Percentiles rank a stretch among this genome's conserved stretches.
phyloP scores from a whole-genome alignment of 2,888 invertebrate species.

The Drosophila emarginata region DNA sequence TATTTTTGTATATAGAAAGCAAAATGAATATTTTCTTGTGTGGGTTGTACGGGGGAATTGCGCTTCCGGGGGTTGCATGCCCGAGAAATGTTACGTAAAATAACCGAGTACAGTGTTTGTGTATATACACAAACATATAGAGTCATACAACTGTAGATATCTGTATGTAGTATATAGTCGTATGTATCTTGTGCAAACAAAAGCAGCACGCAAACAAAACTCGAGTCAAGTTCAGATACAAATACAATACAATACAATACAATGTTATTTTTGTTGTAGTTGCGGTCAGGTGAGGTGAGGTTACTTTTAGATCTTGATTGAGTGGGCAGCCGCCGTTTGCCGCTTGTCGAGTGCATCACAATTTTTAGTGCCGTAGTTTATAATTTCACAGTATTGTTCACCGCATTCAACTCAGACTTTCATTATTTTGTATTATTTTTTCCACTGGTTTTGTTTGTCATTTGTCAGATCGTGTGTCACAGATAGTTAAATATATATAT shows the following conservation, averaged over 20 bases:
- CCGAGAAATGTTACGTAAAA: conserved; percentile 9
- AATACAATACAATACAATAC: conserved; percentile 24
- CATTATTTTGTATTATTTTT: not conserved
- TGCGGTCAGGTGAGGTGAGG: conserved; percentile 8
- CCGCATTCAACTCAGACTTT: conserved; percentile 26
- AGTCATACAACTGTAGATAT: conserved; percentile 52
- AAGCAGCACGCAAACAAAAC: conserved; percentile 58
- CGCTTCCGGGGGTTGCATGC: conserved; percentile 15
- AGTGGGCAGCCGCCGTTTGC: conserved; percentile 10
- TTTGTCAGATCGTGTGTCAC: conserved; percentile 39
- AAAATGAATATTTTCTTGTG: conserved; percentile 8
- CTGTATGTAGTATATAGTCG: conserved; percentile 20
- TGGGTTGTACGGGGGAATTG: conserved; percentile 9
- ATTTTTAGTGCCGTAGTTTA: conserved; percentile 36
- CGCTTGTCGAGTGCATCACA: conserved; percentile 28
- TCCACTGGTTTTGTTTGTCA: conserved; percentile 4
- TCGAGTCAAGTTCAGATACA: conserved; percentile 59
- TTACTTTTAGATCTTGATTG: conserved; percentile 44
- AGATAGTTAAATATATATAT: conserved; percentile 27
- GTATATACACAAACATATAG: conserved; percentile 28
- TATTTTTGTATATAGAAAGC: not conserved
- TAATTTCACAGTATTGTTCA: conserved; percentile 57
- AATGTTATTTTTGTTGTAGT: conserved; percentile 23
- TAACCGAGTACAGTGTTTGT: conserved; percentile 19
- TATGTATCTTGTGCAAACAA: conserved; percentile 56